Percentiles rank a stretch among this genome's conserved stretches.
Evolutionary conservation across 2,797 vertebrate genomes (phyloP).

Genomic region (Alca torda): DNA sequence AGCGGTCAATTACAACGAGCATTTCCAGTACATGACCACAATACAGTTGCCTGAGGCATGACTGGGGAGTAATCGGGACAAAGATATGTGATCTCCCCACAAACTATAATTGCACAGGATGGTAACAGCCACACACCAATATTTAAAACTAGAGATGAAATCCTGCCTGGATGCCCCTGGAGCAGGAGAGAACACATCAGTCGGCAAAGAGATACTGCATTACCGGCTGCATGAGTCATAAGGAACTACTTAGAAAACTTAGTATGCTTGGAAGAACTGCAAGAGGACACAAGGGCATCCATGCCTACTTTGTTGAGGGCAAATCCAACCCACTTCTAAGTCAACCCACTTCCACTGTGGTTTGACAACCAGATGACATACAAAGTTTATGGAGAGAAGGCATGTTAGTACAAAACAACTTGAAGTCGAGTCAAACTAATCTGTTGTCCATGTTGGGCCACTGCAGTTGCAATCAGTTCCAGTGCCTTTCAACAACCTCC

Average conservation of each 20-base stretch:
- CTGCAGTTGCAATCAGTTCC: neutral
- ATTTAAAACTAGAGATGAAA: neutral
- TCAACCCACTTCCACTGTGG: neutral
- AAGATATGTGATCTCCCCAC: neutral
- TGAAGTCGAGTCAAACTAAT: neutral
- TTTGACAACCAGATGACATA: neutral
- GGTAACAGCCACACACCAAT: neutral
- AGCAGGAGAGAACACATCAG: neutral
- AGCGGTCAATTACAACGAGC: neutral
- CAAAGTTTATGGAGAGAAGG: neutral
- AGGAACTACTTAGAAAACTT: neutral
- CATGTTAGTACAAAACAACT: neutral
- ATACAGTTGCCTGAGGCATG: neutral
- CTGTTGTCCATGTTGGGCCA: neutral
- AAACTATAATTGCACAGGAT: neutral
- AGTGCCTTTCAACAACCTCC: neutral
- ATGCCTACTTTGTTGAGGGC: neutral
- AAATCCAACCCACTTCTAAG: neutral
- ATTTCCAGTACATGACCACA: neutral
- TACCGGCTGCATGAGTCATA: neutral
- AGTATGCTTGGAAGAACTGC: neutral
- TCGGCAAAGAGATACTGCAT: neutral
- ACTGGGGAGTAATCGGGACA: neutral
- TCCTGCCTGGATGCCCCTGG: neutral
- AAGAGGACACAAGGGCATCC: neutral